Evolutionary conservation across 2,113 vertebrate genomes (phyloP).

Genomic region (Tupaia chinensis): DNA sequence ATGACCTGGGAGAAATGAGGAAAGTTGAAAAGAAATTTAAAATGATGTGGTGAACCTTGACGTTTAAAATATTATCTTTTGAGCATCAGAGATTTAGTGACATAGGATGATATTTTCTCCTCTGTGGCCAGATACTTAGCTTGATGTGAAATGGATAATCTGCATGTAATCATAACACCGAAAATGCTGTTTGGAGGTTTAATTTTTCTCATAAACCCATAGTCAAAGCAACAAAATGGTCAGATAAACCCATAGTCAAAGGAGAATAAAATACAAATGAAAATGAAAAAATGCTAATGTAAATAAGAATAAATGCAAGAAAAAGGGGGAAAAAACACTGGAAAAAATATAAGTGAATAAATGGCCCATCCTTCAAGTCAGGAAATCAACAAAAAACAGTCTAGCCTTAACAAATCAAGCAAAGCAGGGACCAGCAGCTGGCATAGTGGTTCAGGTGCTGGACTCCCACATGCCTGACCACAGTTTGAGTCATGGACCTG

Average conservation of each 20-base stretch:
- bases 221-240: background rate
- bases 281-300: slow-evolving; percentile 50
- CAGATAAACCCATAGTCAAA: background rate
- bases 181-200: background rate
- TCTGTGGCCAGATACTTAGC: background rate
- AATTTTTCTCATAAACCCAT: slow-evolving; percentile 18
- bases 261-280: slow-evolving; percentile 17
- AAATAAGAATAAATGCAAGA: background rate
- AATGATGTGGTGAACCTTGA: background rate
- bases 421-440: background rate
- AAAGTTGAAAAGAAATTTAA: slow-evolving; percentile 24
- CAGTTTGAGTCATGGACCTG: too few relatives aligned
- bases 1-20: slow-evolving; percentile 15
- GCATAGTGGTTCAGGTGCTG: too few relatives aligned
- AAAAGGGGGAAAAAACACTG: background rate
- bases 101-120: background rate
- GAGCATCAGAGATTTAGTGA: background rate
- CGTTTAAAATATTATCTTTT: background rate
- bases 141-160: background rate
- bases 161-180: background rate
- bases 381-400: background rate
- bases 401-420: slow-evolving; percentile 15
- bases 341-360: slow-evolving; percentile 41
- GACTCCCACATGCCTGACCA: too few relatives aligned
- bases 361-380: background rate